These are phyloP conservation scores for Phyllotis vaccarum DNA, from an alignment of 2,797 vertebrate species.

Conservation along the genomic window DNA sequence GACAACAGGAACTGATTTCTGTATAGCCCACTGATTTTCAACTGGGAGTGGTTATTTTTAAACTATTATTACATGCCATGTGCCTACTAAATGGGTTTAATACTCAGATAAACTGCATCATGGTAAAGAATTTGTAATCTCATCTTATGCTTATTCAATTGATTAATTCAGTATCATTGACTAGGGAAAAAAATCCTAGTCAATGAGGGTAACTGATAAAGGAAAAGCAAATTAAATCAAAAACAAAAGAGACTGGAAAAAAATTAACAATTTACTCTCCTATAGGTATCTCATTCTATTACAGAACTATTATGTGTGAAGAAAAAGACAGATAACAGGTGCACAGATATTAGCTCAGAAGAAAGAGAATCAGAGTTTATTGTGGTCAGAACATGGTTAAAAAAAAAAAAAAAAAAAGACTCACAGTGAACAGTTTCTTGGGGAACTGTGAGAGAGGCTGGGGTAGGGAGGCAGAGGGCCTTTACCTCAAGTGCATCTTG, in stretches of 20 bases:
- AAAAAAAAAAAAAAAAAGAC: background rate
- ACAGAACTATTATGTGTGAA: background rate
- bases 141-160: background rate
- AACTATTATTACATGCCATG: background rate
- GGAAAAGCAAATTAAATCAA: background rate
- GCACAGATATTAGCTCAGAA: background rate
- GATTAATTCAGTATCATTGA: background rate
- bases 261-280: slow-evolving; percentile 28
- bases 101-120: background rate
- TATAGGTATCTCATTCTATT: background rate
- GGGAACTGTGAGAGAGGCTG: background rate
- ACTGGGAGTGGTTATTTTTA: background rate
- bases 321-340: background rate
- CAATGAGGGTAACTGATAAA: background rate
- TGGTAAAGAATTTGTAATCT: background rate
- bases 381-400: background rate
- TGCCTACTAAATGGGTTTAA: slow-evolving; percentile 19
- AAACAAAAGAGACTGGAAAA: background rate
- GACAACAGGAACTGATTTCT: background rate
- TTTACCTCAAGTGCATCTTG: background rate
- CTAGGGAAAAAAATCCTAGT: slow-evolving; percentile 22
- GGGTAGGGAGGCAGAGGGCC: too few relatives aligned
- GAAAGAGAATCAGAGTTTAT: background rate
- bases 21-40: background rate
- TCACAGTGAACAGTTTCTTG: background rate